Evolutionary conservation across 2,888 invertebrate genomes (phyloP).

Genomic region (Andrena chrysosceles): DNA sequence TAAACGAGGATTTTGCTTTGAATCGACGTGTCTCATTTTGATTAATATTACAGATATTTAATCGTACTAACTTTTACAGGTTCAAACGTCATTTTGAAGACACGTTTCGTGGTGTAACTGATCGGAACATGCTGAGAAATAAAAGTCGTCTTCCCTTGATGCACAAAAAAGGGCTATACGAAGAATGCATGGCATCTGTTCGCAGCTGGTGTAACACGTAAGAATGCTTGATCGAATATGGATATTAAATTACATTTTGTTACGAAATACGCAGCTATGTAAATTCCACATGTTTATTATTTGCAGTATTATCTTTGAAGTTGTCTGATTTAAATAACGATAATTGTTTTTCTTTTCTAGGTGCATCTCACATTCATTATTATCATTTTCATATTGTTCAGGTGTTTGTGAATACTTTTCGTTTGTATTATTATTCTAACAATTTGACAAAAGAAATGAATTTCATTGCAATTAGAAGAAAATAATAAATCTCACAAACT

Average conservation of each 20-base stretch:
- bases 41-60: neutral
- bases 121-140: neutral
- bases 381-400: neutral
- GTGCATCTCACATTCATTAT: neutral
- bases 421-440: neutral
- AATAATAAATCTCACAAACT: too few species aligned
- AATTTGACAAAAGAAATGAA: too few species aligned
- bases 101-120: neutral
- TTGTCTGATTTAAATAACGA: neutral
- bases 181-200: neutral
- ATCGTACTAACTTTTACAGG: neutral
- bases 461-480: too few species aligned
- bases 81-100: neutral
- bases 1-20: too few species aligned
- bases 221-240: neutral
- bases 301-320: neutral
- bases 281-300: neutral
- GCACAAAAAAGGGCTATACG: neutral
- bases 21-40: too few species aligned
- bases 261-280: neutral
- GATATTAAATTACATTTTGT: neutral
- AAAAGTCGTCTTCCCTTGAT: neutral
- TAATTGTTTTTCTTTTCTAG: neutral
- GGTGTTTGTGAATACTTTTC: neutral
- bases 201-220: neutral